Evolutionary conservation across 1,140 invertebrate species (phyloP).

Genomic region (Eubasilissa regina): DNA sequence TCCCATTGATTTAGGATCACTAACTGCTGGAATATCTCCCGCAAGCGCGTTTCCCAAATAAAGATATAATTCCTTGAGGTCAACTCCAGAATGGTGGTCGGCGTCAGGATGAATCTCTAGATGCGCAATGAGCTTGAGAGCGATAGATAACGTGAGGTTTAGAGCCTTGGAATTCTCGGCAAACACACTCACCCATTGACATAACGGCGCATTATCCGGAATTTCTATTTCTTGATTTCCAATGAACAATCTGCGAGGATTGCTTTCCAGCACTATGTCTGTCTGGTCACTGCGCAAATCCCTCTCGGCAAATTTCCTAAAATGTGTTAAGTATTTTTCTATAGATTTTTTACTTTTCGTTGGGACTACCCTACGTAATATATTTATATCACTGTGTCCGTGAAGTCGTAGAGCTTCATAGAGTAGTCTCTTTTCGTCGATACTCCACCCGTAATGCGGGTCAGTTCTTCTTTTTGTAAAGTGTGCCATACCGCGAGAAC

Average conservation of each 20-base stretch:
- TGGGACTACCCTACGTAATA: constrained; percentile 18
- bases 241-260: not conserved
- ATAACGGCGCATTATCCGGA: not conserved
- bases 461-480: no score
- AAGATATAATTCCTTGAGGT: constrained; percentile 45
- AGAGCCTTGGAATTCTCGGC: constrained; percentile 4
- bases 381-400: constrained; percentile 25
- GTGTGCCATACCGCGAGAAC: no score
- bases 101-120: constrained; percentile 33
- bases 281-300: not conserved
- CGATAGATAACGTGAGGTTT: constrained; percentile 32
- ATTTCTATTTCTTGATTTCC: not conserved
- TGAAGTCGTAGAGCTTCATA: constrained; percentile 19
- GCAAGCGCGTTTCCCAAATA: constrained; percentile 36
- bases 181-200: constrained; percentile 28
- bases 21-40: constrained; percentile 12
- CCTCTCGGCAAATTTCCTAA: constrained; percentile 3
- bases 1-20: constrained; percentile 26
- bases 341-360: constrained; percentile 34
- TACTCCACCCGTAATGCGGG: not conserved
- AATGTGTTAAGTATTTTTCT: constrained; percentile 22
- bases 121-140: constrained; percentile 39
- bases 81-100: not conserved
- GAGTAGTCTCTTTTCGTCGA: constrained; percentile 14
- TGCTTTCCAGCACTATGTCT: not conserved